Base-by-base conservation (phyloP, 2,797 vertebrate species). In the Sebastes oblongus region DNA sequence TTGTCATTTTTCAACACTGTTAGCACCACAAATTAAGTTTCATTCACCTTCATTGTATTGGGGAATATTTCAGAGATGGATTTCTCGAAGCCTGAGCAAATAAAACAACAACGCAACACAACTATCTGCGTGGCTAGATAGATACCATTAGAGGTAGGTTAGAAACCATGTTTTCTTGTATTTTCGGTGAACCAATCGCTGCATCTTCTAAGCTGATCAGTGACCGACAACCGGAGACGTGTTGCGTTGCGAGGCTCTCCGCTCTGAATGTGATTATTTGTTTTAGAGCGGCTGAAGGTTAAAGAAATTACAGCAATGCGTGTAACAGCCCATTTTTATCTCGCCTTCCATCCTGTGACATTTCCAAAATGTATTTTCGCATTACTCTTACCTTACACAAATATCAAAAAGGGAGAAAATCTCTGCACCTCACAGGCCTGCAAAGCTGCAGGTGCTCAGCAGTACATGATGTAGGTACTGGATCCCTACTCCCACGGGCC, bases 281-380 rank as follows among this genome's bases (percentile, higher is more conserved):
- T 79, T 52, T 71, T 71, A 9, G n/a, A 77, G 30, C 24, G n/a
- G 42, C 81, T 75, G 80, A 86, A 82, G 84, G 81, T 86, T 77
- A 77, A 81, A 81, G 60, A 85, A 82, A 89, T 89, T 74, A 84
- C 14, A 66, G 34, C 50, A 46, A 22, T 46, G 66, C 34, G 9
- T 39, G 36, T 29, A 24, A 29, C 14, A 20, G 59, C 39, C 50
- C 20, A 8, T 77, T 82, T 83, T 70, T 76, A 68, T 81, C 69
- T 30, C 16, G 9, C 34, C 67, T 86, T 81, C 79, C 66, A 72
- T 82, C 75, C 75, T 77, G 89, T 92, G 87, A 87, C 86, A 89
- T 92, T 92, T 82, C 78, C 59, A 67, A 76, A 82, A 80, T 81
- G 66, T 66, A 58, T 86, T 88, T 89, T 85, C 79, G 36, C 61